These are phyloP conservation scores for Leucophenga maculata DNA, from an alignment of 2,888 invertebrate species.

Conservation along the genomic window DNA sequence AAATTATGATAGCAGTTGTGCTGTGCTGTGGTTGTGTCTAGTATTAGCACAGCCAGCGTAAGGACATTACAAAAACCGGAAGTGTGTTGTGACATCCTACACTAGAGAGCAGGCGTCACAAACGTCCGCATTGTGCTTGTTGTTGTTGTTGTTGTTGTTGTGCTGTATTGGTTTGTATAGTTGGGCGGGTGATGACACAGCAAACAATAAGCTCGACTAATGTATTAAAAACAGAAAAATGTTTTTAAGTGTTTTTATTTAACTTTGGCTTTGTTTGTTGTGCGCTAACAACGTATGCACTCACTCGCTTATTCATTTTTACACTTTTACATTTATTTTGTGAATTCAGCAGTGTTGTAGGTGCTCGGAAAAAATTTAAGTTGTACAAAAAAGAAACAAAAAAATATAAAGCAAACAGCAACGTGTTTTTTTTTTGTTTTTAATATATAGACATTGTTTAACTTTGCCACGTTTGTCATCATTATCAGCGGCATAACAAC, in stretches of 20 bases:
- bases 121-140: not conserved
- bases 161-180: not conserved
- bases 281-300: not conserved
- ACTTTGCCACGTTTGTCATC: slow-evolving; percentile 16
- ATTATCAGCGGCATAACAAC: slow-evolving; percentile 4
- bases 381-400: not conserved
- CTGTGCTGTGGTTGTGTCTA: too few relatives aligned
- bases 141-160: not conserved
- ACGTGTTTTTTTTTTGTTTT: too few relatives aligned
- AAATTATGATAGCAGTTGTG: slow-evolving; percentile 41
- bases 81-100: not conserved
- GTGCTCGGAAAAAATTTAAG: not conserved
- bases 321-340: not conserved
- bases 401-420: not conserved
- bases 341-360: too few relatives aligned
- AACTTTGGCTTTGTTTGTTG: not conserved
- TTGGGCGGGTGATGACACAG: not conserved
- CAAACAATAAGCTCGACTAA: not conserved
- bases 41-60: not conserved
- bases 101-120: not conserved
- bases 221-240: not conserved
- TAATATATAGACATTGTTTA: not conserved
- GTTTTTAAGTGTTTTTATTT: not conserved
- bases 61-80: slow-evolving; percentile 15
- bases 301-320: slow-evolving; percentile 5